Conservation (phyloP, 2,888 invertebrate species). For the Eupeodes luniger region DNA sequence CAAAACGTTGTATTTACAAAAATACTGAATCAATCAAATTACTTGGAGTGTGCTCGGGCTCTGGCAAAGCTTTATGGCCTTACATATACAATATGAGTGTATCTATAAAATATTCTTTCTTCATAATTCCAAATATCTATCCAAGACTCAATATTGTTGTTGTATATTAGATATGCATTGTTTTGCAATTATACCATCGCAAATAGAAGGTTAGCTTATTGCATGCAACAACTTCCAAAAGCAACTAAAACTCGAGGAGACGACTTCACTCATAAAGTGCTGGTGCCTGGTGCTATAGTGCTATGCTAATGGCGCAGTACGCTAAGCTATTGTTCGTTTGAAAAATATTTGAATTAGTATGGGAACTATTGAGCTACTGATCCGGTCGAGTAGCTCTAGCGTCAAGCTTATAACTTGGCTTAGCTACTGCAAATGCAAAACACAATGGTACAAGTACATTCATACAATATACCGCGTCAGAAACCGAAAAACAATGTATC, state of each 20-base stretch:
- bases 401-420: no score
- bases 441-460: conserved; percentile 20
- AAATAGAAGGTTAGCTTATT: conserved; percentile 65
- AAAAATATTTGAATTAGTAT: conserved; percentile 51
- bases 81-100: neutral
- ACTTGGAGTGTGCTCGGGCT: neutral
- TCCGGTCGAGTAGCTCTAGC: conserved; percentile 66
- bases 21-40: neutral
- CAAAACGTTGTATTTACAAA: neutral
- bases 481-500: conserved; percentile 7
- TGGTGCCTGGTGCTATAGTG: no score
- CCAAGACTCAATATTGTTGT: conserved; percentile 31
- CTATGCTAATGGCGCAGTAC: conserved; percentile 52
- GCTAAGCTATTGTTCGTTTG: conserved; percentile 32
- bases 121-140: conserved; percentile 56
- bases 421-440: conserved; percentile 33
- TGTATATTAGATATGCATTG: conserved; percentile 49
- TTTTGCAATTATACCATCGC: conserved; percentile 66
- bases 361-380: conserved; percentile 62
- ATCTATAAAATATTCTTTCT: conserved; percentile 3
- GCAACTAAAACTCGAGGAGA: conserved; percentile 16
- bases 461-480: neutral
- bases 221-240: conserved; percentile 54
- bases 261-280: conserved; percentile 41
- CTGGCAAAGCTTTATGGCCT: neutral